Conservation (phyloP, 1,140 invertebrate species). For the Uloborus diversus region DNA sequence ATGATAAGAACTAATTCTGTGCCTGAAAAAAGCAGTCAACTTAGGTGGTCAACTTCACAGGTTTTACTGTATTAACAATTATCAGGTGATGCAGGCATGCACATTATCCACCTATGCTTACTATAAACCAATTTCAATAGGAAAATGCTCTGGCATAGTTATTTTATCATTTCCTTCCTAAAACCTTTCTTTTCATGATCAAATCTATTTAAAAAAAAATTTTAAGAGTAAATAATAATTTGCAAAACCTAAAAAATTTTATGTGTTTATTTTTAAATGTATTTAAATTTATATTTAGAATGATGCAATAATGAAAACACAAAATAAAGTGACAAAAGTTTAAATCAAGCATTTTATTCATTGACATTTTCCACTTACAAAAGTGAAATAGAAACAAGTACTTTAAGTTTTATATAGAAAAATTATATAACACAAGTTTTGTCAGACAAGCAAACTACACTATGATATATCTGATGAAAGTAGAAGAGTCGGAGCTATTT, state of each 20-base stretch:
- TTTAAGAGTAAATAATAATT: background rate
- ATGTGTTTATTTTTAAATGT: background rate
- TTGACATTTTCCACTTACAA: conserved; percentile 34
- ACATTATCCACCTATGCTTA: no score
- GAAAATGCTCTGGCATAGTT: no score
- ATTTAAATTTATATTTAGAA: background rate
- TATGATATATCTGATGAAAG: background rate
- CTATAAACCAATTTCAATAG: no score
- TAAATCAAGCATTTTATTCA: background rate
- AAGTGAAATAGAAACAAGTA: conserved; percentile 33
- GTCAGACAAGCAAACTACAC: background rate
- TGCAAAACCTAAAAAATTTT: no score
- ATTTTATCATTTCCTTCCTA: no score
- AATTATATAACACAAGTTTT: background rate
- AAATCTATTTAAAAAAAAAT: background rate
- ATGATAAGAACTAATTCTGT: no score
- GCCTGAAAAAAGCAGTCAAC: no score
- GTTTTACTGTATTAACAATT: no score
- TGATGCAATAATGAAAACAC: background rate
- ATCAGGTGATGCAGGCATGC: no score
- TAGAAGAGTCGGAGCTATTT: background rate
- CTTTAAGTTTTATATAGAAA: background rate
- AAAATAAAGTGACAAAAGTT: background rate
- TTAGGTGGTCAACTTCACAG: no score
- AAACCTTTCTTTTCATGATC: background rate